Conservation (phyloP, 1,140 invertebrate genomes). For the Drosophila funebris region DNA sequence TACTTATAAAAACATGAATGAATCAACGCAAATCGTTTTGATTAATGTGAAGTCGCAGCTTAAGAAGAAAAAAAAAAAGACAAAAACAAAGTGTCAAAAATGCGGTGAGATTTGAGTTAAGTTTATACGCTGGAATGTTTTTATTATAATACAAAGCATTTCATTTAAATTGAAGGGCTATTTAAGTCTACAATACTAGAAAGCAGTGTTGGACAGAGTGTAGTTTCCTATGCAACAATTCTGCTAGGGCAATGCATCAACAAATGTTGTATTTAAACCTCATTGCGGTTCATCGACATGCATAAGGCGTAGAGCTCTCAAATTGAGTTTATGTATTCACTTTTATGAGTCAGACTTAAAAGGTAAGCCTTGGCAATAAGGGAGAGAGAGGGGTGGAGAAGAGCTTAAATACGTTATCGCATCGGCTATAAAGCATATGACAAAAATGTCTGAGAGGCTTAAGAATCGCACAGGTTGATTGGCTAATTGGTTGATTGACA, state of each 20-base stretch:
- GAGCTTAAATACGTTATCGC: constrained; percentile 41
- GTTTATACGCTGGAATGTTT: not conserved
- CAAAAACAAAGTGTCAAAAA: not conserved
- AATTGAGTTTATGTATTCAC: constrained; percentile 18
- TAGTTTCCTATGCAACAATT: not conserved
- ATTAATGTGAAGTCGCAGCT: constrained; percentile 23
- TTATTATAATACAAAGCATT: not conserved
- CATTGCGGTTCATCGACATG: constrained; percentile 65
- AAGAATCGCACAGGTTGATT: constrained; percentile 52
- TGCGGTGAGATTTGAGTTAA: not conserved
- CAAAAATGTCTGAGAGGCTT: constrained; percentile 35
- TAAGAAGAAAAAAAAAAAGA: not conserved
- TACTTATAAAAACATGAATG: constrained; percentile 1
- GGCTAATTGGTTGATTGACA: constrained; percentile 54
- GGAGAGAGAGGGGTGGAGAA: not conserved
- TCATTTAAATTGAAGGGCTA: not conserved
- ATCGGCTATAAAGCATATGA: constrained; percentile 54
- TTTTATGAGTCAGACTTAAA: constrained; percentile 57
- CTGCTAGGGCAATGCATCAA: not conserved
- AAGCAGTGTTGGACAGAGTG: not conserved
- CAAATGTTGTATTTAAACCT: constrained; percentile 7
- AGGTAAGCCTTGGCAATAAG: constrained; percentile 20
- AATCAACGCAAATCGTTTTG: constrained; percentile 30
- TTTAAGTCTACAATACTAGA: not conserved
- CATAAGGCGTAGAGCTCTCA: constrained; percentile 47